Conservation (phyloP, 1,140 invertebrate genomes). For the Penaeus chinensis region DNA sequence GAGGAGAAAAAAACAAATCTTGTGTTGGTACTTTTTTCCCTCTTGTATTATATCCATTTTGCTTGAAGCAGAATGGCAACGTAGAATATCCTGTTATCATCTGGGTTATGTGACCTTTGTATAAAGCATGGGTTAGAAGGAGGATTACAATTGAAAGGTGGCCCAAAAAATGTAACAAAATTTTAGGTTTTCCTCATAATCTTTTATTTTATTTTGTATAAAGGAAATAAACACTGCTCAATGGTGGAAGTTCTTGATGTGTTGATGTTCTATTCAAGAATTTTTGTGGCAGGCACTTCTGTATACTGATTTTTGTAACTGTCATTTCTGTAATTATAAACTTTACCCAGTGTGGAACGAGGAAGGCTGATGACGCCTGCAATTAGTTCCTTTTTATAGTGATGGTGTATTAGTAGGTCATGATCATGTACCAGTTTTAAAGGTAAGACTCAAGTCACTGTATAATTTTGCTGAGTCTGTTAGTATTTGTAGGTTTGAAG, state of each 20-base stretch:
- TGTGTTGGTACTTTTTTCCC: too few relatives aligned
- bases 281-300: constrained; percentile 43
- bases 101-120: too few relatives aligned
- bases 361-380: constrained; percentile 13
- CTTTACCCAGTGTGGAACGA: constrained; percentile 17
- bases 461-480: not conserved
- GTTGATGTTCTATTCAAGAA: constrained; percentile 33
- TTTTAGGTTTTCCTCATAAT: not conserved
- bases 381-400: constrained; percentile 39
- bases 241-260: constrained; percentile 55
- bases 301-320: constrained; percentile 39
- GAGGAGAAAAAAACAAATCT: too few relatives aligned
- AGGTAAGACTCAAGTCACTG: not conserved
- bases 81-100: too few relatives aligned
- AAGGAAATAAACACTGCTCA: constrained; percentile 49
- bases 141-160: not conserved
- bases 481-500: too few relatives aligned
- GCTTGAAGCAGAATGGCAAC: too few relatives aligned
- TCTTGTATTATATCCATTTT: too few relatives aligned
- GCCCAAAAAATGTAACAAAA: not conserved
- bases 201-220: not conserved
- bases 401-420: constrained; percentile 8
- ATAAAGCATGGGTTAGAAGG: not conserved
- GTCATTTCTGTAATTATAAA: constrained; percentile 28
- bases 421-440: too few relatives aligned